Conservation (phyloP, 2,113 vertebrate species). For the Cephalophus harveyi region DNA sequence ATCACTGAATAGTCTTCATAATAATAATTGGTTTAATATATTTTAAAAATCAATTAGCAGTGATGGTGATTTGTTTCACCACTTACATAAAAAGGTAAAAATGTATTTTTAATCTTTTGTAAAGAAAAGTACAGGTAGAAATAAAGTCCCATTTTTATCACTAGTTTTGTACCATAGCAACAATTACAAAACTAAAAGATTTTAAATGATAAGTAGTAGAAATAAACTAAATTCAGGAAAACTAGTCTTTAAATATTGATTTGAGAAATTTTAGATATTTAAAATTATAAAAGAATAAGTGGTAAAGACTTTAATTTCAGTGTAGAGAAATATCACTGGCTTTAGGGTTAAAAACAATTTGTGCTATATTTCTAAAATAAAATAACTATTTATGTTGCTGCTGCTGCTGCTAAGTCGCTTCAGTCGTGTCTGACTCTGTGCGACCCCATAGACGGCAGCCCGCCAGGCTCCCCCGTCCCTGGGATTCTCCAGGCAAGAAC, state of each 20-base stretch:
- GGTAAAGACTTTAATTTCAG: not conserved
- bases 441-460: too few relatives aligned
- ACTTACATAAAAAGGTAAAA: not conserved
- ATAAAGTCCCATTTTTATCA: not conserved
- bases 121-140: constrained; percentile 33
- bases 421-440: too few relatives aligned
- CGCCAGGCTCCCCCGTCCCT: too few relatives aligned
- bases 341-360: too few relatives aligned
- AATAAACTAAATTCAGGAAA: not conserved
- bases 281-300: not conserved
- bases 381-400: too few relatives aligned
- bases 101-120: constrained; percentile 35
- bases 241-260: not conserved
- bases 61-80: not conserved
- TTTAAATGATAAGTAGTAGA: not conserved
- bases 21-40: not conserved
- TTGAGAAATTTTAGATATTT: not conserved
- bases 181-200: not conserved
- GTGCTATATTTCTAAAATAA: too few relatives aligned
- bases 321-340: not conserved
- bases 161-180: not conserved
- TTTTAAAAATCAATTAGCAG: not conserved
- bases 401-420: too few relatives aligned
- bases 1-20: constrained; percentile 8
- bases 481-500: too few relatives aligned